phyloP scores from a whole-genome alignment of 2,113 vertebrate species.

The Spea bombifrons region DNA sequence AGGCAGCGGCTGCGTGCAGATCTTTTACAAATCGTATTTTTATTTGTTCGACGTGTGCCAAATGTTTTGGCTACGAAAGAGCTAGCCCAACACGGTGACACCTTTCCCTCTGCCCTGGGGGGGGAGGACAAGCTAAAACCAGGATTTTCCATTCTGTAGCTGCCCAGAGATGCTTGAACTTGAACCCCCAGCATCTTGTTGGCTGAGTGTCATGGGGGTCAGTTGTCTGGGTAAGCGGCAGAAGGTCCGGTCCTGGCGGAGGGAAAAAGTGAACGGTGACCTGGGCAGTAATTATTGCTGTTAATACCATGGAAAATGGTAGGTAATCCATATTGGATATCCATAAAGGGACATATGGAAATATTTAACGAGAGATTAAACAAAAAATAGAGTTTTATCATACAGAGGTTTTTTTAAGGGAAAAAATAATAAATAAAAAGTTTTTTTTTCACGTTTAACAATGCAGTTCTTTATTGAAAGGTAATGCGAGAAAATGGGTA shows the following conservation, averaged over 20 bases:
- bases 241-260: not conserved
- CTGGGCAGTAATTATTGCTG: slow-evolving; percentile 58
- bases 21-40: slow-evolving; percentile 48
- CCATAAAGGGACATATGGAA: slow-evolving; percentile 71
- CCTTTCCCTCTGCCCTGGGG: slow-evolving; percentile 21
- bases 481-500: slow-evolving; percentile 62
- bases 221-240: not conserved
- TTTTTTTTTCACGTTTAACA: slow-evolving; percentile 67
- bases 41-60: slow-evolving; percentile 54
- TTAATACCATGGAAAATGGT: slow-evolving; percentile 68
- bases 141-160: not conserved
- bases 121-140: slow-evolving; percentile 13
- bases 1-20: slow-evolving; percentile 50
- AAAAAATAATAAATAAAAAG: slow-evolving; percentile 53
- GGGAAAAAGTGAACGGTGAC: slow-evolving; percentile 47
- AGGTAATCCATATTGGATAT: slow-evolving; percentile 99
- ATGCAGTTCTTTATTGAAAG: slow-evolving; percentile 65
- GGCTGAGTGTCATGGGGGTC: not conserved
- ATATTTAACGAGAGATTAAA: slow-evolving; percentile 76
- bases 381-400: slow-evolving; percentile 60
- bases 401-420: slow-evolving; percentile 66
- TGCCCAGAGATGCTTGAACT: not conserved
- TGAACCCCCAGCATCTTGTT: not conserved
- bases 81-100: slow-evolving; percentile 52
- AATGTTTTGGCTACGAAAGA: slow-evolving; percentile 56